Base-by-base conservation (phyloP, 2,888 invertebrate species). In the Argynnis bischoffii region DNA sequence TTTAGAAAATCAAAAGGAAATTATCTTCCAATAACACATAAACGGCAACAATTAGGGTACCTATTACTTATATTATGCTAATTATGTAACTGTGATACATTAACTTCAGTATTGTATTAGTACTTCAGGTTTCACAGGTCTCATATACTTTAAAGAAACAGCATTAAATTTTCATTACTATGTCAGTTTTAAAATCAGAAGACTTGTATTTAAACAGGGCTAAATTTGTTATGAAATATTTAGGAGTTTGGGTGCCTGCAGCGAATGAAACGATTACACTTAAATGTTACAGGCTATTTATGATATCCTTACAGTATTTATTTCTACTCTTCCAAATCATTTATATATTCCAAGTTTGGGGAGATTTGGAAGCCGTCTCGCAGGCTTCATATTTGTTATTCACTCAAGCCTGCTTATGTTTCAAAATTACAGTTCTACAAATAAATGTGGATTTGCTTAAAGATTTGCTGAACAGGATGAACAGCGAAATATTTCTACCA, bases 401-500 rank as follows among this genome's bases (percentile, higher is more conserved):
- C 71, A 91, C 92, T 0, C 89, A 92, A 69, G 90, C 92, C 1
- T 88, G 88, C 69, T 81, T 92, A 13, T 92, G 92, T 72, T 85
- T 89, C 21, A 92, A 92, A 82, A 76, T 92, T 0, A 84, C 89
- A 0, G 82, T 89, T 46, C 82, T 91, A 70, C 85, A 86, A 50
- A 66, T 83, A 0, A 90, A 90, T 64, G 80, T 82, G 54, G 73
- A 74, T 5, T 77, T 79, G 66, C 73, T 90, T 3, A 79, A 77
- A 55, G 77, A 83, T 1, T 73, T 92, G 15, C 64, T 90, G 48
- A 67, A 51, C 31, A 81, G 78, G 63, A 91, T 92, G 87, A 81
- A 84, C 56, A 79, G 81, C n/a, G 80, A 83, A 1, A 71, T 83
- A 63, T 90, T 92, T 70, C 76, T 72, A 47, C 87, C 92, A 0